Evolutionary conservation across 2,888 invertebrate genomes (phyloP).

Genomic region (Tuberolachnus salignus): DNA sequence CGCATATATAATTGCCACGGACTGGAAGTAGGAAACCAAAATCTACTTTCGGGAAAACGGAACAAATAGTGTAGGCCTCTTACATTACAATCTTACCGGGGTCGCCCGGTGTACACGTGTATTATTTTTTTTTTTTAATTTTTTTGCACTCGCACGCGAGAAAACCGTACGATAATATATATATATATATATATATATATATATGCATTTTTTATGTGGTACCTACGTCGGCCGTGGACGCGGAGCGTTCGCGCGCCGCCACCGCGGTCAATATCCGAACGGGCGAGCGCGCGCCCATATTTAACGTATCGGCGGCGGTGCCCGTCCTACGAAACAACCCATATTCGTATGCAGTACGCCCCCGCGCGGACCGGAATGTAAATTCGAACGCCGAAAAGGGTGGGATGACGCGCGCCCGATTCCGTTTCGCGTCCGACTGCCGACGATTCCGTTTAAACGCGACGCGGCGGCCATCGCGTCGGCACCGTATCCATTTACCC

Average conservation of each 20-base stretch:
- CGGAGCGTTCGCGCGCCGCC: too few relatives aligned
- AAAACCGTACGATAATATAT: too few relatives aligned
- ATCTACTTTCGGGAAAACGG: neutral
- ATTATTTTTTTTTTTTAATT: neutral
- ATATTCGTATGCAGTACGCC: slow-evolving; percentile 49
- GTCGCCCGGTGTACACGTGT: too few relatives aligned
- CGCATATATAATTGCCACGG: neutral
- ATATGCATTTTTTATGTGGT: neutral
- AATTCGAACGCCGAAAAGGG: slow-evolving; percentile 37
- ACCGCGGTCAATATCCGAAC: too few relatives aligned
- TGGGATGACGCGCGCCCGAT: slow-evolving; percentile 23
- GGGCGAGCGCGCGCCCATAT: too few relatives aligned
- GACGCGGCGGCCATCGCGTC: too few relatives aligned
- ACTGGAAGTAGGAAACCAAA: slow-evolving; percentile 30
- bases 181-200: neutral
- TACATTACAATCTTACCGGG: too few relatives aligned
- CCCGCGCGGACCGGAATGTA: slow-evolving; percentile 53
- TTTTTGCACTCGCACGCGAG: too few relatives aligned
- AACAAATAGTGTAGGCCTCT: slow-evolving; percentile 33
- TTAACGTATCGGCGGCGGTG: neutral
- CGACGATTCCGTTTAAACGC: neutral
- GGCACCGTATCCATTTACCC: too few relatives aligned
- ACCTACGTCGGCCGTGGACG: too few relatives aligned
- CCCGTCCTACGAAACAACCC: slow-evolving; percentile 53
- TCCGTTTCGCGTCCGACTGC: neutral